Base-by-base conservation (phyloP, 2,797 vertebrate species). In the Neopelma chrysocephalum region DNA sequence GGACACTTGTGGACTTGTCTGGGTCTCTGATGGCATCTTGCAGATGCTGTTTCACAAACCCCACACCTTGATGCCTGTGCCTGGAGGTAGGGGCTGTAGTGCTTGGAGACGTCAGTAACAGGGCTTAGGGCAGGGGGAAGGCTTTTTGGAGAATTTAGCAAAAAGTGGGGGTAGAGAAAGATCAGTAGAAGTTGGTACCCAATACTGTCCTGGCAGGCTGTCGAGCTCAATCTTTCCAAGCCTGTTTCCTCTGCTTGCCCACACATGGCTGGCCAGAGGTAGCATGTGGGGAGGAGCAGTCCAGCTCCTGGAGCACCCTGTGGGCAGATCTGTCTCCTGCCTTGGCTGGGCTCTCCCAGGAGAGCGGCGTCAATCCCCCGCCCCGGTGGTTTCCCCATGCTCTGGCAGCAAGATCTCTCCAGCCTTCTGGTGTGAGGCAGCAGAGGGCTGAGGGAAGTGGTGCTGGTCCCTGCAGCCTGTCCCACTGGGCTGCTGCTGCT, bases 311-410 rank as follows among this genome's bases (percentile, higher is more conserved):
- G 79, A 64, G 62, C 5, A 2, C 7, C 25, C 51, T 8, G 9
- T 15, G 40, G 18, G 18, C 32, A 19, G 26, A 23, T 38, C 15
- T 48, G 56, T n/a, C 68, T 80, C 32, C 57, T 71, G 50, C 23
- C 64, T 66, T 15, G 0, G 0, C 42, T 34, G 4, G 2, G 10
- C 47, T 65, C 17, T 5, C 27, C 25, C 3, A 0, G 40, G 38
- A 57, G 14, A 40, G 43, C 0, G 0, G 42, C 79, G 72, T 51
- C 43, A 22, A 0, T 26, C 11, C n/a, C 21, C 9, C 12, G 84
- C 8, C 45, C 15, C 0, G 0, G 5, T 9, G 26, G 3, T 6
- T 61, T 27, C 18, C 27, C 60, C 38, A 31, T 19, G 27, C 26
- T 78, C 14, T 38, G 66, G 31, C 38, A 71, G 42, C 0, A 0